Conservation (phyloP, 2,113 vertebrate species). For the Todiramphus saurophagus region DNA sequence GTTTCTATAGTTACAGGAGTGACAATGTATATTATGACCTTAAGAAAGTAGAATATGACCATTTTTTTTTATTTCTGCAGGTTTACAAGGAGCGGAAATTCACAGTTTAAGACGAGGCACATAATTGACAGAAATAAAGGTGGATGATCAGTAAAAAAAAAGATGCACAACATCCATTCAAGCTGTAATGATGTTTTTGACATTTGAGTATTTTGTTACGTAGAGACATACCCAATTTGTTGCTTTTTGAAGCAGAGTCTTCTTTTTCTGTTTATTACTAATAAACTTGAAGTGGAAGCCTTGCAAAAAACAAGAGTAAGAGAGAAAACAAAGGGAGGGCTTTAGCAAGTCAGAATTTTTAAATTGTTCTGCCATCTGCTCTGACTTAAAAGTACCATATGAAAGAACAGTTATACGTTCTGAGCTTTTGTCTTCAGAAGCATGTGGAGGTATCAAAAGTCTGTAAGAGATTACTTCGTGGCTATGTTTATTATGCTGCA, state of each 20-base stretch:
- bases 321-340: neutral
- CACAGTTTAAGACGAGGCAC: neutral
- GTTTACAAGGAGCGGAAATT: neutral
- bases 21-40: constrained; percentile 8
- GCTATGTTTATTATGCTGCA: neutral
- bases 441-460: neutral
- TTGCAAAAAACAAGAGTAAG: neutral
- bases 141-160: neutral
- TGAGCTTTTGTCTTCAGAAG: neutral
- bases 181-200: neutral
- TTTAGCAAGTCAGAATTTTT: neutral
- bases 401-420: neutral
- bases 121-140: neutral
- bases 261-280: neutral
- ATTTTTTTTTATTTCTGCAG: neutral
- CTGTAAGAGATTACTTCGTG: neutral
- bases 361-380: neutral
- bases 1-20: constrained; percentile 53
- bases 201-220: neutral
- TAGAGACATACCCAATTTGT: neutral
- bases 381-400: neutral
- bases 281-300: neutral
- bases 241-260: neutral
- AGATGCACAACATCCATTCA: neutral
- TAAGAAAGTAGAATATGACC: constrained; percentile 5